phyloP scores from a whole-genome alignment of 2,797 vertebrate species.

The Artibeus jamaicensis region DNA sequence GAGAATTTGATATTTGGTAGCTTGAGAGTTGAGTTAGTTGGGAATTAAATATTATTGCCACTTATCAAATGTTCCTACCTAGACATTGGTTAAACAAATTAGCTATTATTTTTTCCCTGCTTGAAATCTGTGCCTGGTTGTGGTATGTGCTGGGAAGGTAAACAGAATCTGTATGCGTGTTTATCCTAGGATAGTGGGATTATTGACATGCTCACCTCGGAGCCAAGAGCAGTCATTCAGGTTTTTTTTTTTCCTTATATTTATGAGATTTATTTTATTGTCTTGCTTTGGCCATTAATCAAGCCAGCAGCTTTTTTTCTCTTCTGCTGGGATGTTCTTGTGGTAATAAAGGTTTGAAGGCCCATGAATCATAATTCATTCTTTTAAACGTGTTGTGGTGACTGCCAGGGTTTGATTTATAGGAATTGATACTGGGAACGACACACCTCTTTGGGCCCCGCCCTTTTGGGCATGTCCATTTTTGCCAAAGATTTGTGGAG shows the following conservation, averaged over 20 bases:
- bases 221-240: conserved; percentile 54
- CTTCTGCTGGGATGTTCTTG: conserved; percentile 55
- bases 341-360: conserved; percentile 72
- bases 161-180: conserved; percentile 49
- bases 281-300: conserved; percentile 71
- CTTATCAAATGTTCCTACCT: conserved; percentile 38
- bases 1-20: conserved; percentile 40
- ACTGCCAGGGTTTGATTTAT: conserved; percentile 72
- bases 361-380: conserved; percentile 73
- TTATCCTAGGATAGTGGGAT: conserved; percentile 39
- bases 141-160: conserved; percentile 26
- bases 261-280: conserved; percentile 76
- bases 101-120: conserved; percentile 35
- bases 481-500: conserved; percentile 59
- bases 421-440: conserved; percentile 66
- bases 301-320: conserved; percentile 26
- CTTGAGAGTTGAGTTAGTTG: conserved; percentile 54
- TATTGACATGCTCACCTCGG: conserved; percentile 50
- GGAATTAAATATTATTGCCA: conserved; percentile 52
- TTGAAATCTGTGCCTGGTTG: conserved; percentile 31
- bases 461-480: conserved; percentile 58
- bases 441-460: conserved; percentile 61
- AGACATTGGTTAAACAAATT: conserved; percentile 61
- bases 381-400: conserved; percentile 62
- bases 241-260: conserved; percentile 9